Percentiles rank a stretch among this genome's conserved stretches.
Evolutionary conservation across 2,113 vertebrate genomes (phyloP).

Genomic region (mouse (Mus musculus)): DNA sequence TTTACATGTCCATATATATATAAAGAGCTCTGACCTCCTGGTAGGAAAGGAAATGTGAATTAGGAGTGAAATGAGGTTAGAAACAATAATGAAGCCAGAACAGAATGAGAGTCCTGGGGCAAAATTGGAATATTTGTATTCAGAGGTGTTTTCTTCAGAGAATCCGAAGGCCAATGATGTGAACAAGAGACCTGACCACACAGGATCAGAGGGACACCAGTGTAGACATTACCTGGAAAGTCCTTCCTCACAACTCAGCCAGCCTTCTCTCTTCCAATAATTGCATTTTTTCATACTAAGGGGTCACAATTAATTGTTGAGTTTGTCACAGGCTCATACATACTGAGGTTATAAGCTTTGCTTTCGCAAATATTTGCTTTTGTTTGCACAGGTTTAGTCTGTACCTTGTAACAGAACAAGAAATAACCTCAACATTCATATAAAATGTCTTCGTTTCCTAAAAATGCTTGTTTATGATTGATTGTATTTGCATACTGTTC

Average conservation of each 20-base stretch:
- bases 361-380: not conserved
- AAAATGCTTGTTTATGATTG: not conserved
- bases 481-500: not conserved
- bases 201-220: not conserved
- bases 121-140: conserved; percentile 34
- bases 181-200: not conserved
- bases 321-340: not conserved
- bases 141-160: not conserved
- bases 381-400: conserved; percentile 24
- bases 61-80: conserved; percentile 49
- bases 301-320: conserved; percentile 34
- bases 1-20: conserved; percentile 41
- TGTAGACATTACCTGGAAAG: not conserved
- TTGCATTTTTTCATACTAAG: not conserved
- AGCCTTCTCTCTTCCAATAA: not conserved
- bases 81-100: not conserved
- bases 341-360: not conserved
- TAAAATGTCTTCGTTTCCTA: conserved; percentile 1
- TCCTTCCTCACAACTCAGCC: not conserved
- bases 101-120: conserved; percentile 27
- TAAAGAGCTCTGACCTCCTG: conserved; percentile 42
- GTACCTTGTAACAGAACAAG: conserved; percentile 16
- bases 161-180: not conserved
- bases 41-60: conserved; percentile 58
- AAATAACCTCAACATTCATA: not conserved